Evolutionary conservation across 2,113 vertebrate genomes (phyloP).

Genomic region (Stegostoma tigrinum): DNA sequence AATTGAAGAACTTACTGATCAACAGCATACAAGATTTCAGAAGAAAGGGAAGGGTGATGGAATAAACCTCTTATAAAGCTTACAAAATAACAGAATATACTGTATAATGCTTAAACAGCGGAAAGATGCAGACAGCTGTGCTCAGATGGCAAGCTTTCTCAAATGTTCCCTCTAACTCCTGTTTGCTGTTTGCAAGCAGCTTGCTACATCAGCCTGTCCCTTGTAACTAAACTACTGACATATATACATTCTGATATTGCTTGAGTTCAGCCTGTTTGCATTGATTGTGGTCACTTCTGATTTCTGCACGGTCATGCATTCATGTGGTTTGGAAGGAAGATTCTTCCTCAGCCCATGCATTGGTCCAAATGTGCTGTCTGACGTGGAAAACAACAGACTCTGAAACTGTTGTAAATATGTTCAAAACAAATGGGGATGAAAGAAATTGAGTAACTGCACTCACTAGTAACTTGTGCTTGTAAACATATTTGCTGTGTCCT

Average conservation of each 20-base stretch:
- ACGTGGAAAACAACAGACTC: background rate
- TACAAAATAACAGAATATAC: background rate
- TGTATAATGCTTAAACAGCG: background rate
- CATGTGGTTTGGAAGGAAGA: too few relatives aligned
- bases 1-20: background rate
- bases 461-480: slow-evolving; percentile 97
- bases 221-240: too few relatives aligned
- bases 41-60: background rate
- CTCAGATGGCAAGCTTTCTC: background rate
- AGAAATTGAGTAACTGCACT: slow-evolving; percentile 41
- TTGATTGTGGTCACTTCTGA: too few relatives aligned
- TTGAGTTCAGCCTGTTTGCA: too few relatives aligned
- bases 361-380: background rate
- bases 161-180: too few relatives aligned
- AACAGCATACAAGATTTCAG: background rate
- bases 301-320: too few relatives aligned
- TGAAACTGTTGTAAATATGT: background rate
- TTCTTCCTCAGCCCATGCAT: background rate
- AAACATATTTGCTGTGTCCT: slow-evolving; percentile 95
- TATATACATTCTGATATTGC: too few relatives aligned
- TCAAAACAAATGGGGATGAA: background rate
- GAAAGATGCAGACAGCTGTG: background rate
- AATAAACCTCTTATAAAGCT: background rate
- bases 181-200: too few relatives aligned
- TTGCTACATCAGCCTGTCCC: too few relatives aligned